These are phyloP conservation scores for Ctenosaura bakeri DNA, from an alignment of 2,797 vertebrate genomes.

Conservation along the genomic window DNA sequence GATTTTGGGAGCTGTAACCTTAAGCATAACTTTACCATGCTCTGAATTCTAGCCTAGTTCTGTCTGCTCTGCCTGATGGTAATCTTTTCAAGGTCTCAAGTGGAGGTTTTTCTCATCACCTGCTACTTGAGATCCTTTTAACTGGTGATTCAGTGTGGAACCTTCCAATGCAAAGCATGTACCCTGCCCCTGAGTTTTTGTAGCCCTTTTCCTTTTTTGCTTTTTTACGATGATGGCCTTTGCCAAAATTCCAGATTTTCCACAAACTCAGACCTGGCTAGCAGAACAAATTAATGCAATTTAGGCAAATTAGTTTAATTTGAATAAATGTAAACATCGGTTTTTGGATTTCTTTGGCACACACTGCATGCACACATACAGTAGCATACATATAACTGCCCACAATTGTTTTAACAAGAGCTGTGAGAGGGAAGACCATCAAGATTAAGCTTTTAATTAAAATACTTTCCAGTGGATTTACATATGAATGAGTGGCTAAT, in stretches of 20 bases:
- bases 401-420: conserved; percentile 7
- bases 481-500: conserved; percentile 29
- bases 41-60: too few species aligned
- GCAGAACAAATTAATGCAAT: conserved; percentile 12
- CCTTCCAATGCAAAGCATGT: not conserved
- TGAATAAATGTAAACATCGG: conserved; percentile 33
- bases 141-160: not conserved
- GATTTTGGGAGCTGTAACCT: too few species aligned
- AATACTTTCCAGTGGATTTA: conserved; percentile 26
- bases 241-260: conserved; percentile 22
- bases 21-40: too few species aligned
- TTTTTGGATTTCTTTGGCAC: conserved; percentile 16
- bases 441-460: conserved; percentile 44
- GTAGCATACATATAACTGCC: not conserved
- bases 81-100: not conserved
- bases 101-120: not conserved
- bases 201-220: not conserved
- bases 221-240: not conserved
- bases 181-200: too few species aligned
- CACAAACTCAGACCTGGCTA: conserved; percentile 8
- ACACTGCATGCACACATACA: not conserved
- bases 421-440: not conserved
- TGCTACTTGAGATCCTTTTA: not conserved
- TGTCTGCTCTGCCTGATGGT: not conserved
- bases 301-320: conserved; percentile 28